Base-by-base conservation (phyloP, 2,113 vertebrate genomes). In the Tinamus guttatus region DNA sequence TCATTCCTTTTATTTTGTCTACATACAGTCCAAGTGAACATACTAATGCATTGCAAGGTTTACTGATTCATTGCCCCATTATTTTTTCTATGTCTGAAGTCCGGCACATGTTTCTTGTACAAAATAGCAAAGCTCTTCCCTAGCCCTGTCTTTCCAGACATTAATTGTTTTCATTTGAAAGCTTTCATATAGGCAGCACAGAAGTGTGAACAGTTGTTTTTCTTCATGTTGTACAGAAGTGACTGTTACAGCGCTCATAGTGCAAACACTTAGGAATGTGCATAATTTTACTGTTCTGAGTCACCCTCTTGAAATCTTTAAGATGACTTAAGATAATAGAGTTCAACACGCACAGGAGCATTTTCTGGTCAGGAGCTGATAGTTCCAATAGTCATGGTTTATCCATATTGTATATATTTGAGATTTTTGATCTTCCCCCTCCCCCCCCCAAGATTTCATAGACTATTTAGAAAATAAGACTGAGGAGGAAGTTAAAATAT, bases 81-180 rank as follows among this genome's bases (percentile, higher is more conserved):
- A 11, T 45, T 51, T 90, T 59, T 88, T 71, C 64, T 64, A 2
- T 4, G 22, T 89, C 88, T 65, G 43, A 69, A 94, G 80, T 51
- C 45, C 24, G 86, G 24, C 80, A 78, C 47, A 43, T 81, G 85
- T 94, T 94, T 88, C 69, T 79, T 90, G 77, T 93, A 68, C 65
- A 86, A 89, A 52, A 30, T 75, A 81, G 36, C 51, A 38, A 60
- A 95, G 38, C 73, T 84, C 64, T 93, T 92, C 34, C 18, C 64
- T 51, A 81, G 51, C 73, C 69, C 84, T 62, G 18, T 9, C 0
- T 90, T 71, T 94, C 73, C 62, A 90, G 80, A 81, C 56, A 27
- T 93, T 56, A 90, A 84, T 95, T 94, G 64, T 86, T 94, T 93
- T 86, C 32, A 34, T 84, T 71, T 93, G 90, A 81, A 86, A 84